Evolutionary conservation across 2,888 invertebrate genomes (phyloP).

Genomic region (Physocephala rufipes): DNA sequence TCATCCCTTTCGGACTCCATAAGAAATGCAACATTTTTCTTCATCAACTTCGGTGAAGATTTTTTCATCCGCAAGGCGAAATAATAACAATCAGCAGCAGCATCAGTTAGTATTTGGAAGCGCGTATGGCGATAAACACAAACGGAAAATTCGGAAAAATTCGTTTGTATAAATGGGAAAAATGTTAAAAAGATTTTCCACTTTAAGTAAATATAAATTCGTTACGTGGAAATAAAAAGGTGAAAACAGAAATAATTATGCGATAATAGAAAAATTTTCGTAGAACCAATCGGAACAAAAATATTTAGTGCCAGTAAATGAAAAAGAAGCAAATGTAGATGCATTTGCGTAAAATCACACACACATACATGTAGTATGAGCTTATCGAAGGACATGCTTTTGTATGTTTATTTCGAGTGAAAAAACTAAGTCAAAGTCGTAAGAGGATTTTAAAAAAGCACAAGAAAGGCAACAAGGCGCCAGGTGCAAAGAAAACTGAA

Average conservation of each 20-base stretch:
- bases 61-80: slow-evolving; percentile 6
- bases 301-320: not conserved
- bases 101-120: slow-evolving; percentile 31
- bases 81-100: not conserved
- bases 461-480: not conserved
- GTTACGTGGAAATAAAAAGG: not conserved
- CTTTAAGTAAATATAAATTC: slow-evolving; percentile 1
- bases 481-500: not conserved
- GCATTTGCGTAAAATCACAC: slow-evolving; percentile 44
- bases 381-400: slow-evolving; percentile 8
- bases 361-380: not conserved
- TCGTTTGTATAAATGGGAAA: slow-evolving; percentile 19
- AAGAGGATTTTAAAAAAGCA: not conserved
- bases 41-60: not conserved
- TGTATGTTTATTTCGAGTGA: slow-evolving; percentile 14
- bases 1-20: too few relatives aligned
- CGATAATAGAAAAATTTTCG: not conserved
- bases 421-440: not conserved
- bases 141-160: slow-evolving; percentile 15
- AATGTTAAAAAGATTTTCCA: not conserved
- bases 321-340: not conserved
- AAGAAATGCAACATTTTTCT: slow-evolving; percentile 14
- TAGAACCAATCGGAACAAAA: not conserved
- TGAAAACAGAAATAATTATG: not conserved
- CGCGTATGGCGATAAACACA: slow-evolving; percentile 24